phyloP scores from a whole-genome alignment of 2,797 vertebrate species.

The Lemur catta region DNA sequence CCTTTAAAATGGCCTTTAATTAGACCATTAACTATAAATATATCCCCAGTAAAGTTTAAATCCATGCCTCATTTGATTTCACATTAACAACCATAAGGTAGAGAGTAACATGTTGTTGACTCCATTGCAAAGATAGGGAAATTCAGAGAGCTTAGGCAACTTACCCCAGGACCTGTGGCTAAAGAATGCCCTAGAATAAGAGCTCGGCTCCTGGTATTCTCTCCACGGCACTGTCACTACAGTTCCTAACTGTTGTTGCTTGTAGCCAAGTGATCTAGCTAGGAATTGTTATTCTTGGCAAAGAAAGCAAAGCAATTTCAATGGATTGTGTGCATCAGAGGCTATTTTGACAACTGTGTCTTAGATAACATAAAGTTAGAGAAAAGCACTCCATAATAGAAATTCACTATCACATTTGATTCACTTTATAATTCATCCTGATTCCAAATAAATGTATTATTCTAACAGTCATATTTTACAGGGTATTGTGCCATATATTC shows the following conservation, averaged over 20 bases:
- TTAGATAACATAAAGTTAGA: not conserved
- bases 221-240: not conserved
- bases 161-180: not conserved
- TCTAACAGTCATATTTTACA: not conserved
- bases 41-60: not conserved
- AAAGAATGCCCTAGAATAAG: not conserved
- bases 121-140: not conserved
- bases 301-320: not conserved
- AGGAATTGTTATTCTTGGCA: not conserved
- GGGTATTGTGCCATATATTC: not conserved
- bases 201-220: not conserved
- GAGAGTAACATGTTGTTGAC: not conserved
- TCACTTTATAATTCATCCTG: not conserved
- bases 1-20: conserved; percentile 12
- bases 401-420: not conserved
- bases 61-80: not conserved
- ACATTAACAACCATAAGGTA: not conserved
- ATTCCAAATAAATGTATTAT: conserved; percentile 2
- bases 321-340: not conserved
- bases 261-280: not conserved
- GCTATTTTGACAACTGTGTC: not conserved
- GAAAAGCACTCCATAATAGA: not conserved
- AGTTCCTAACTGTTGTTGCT: not conserved
- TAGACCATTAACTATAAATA: not conserved
- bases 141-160: not conserved